Evolutionary conservation across 2,113 vertebrate species (phyloP).

Genomic region (Fulmarus glacialis): DNA sequence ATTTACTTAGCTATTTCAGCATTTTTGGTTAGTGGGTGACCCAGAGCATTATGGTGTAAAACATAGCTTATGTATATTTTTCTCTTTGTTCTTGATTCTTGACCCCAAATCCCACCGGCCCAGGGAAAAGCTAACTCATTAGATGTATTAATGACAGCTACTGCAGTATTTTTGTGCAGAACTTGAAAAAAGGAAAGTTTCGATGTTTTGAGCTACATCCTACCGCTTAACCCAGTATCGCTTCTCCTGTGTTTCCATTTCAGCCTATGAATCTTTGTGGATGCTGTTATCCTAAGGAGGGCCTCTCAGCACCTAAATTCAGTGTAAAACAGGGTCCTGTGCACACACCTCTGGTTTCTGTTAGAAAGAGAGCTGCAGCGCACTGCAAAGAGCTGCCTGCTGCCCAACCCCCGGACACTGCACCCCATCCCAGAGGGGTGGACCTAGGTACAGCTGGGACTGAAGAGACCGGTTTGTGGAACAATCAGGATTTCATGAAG

Average conservation of each 20-base stretch:
- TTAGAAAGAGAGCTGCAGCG: background rate
- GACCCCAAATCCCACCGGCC: background rate
- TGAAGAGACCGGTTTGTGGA: background rate
- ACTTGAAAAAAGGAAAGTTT: background rate
- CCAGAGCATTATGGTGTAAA: background rate
- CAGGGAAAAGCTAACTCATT: background rate
- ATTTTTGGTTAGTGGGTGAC: conserved; percentile 34
- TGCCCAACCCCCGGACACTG: background rate
- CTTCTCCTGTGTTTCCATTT: background rate
- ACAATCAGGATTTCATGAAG: background rate
- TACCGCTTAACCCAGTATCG: background rate
- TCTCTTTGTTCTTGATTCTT: conserved; percentile 8
- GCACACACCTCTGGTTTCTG: background rate
- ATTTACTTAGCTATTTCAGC: background rate
- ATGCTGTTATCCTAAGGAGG: background rate
- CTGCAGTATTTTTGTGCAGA: background rate
- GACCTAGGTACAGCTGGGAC: background rate
- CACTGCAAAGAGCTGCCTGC: background rate
- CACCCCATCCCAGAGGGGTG: background rate
- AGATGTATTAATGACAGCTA: background rate
- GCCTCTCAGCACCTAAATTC: background rate
- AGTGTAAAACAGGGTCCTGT: background rate
- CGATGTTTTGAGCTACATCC: background rate
- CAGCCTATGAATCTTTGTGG: background rate
- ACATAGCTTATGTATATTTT: background rate